Base-by-base conservation (phyloP, 2,797 vertebrate species). In the Coregonus ussuriensis region DNA sequence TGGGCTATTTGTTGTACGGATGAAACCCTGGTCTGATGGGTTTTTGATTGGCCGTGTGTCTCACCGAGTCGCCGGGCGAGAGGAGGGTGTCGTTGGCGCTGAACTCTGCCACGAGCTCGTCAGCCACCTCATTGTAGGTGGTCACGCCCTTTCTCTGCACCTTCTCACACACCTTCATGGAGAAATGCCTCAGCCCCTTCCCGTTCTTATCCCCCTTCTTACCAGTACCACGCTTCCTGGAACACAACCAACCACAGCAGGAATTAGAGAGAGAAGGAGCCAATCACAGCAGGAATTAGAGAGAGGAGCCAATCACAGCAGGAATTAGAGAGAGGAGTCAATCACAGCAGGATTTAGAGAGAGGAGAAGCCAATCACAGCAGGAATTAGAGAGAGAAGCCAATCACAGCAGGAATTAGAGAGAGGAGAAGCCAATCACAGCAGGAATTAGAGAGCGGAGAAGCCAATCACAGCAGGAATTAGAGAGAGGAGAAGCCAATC, bases 101-200 rank as follows among this genome's bases (percentile, higher is more conserved):
- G 94, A 99, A 99, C 89, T 99, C 98, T 59, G 98, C 97, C 9
- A 99, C 98, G 86, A 99, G 93, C 85, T 99, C 98, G 63, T 99
- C 98, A 4, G 98, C 98, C 87, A 99, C 98, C 88, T 99, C 98
- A 77, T 99, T 99, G 87, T 99, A 99, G 69, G 98, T 98, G 35
- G 98, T 99, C 76, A 98, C 96, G 80, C 98, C 98, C 90, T 99
- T 99, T 88, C 96, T 95, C 93, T 99, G 98, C 86, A 99, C 98
- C 91, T 99, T 99, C 92, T 99, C 98, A 59, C 98, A 99, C 83
- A 99, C 98, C 93, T 99, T 99, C 98, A 99, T 99, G 83, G 98
- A 99, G 91, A 99, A 99, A 91, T 99, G 98, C 83, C 98, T 93
- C 81, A 99, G 93, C 74, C 98, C 98, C 87, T 99, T 99, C 54